Base-by-base conservation (phyloP, 2,113 vertebrate species). In the Daphoenositta chrysoptera region DNA sequence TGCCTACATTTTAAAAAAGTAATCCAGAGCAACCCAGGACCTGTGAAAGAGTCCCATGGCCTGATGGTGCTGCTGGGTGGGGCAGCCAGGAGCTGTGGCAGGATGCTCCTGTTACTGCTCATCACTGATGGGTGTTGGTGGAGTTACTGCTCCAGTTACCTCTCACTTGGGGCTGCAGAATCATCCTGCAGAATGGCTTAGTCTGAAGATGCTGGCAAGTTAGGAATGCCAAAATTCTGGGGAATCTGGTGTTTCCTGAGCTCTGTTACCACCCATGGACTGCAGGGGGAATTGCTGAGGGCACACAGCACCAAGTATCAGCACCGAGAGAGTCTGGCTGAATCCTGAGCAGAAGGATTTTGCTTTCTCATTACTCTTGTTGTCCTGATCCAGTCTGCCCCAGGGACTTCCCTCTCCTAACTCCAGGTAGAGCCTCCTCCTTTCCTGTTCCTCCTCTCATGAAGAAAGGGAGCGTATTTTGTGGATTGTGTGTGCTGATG, bases 291-390 rank as follows among this genome's bases (percentile, higher is more conserved):
- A 4, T 35, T 80, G 26, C 53, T 3, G 17, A 50, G n/a, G n/a
- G 58, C 54, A 18, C 7, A 2, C 3, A 3, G 4, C 35, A 48
- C 10, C 33, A 3, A 2, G 16, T 39, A 1, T 13, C 27, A 18
- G 28, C 37, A 2, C 44, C 64, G 35, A 37, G 28, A 50, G 40
- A 37, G 26, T 24, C 33, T 40, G 68, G 22, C 66, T 88, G 86
- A 33, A 68, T 15, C 20, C n/a, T n/a, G n/a, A 85, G 65, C 65
- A 2, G 2, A 27, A 24, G 71, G 50, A 40, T 64, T 94, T 86
- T 83, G n/a, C 63, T 65, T 12, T 68, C 50, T 70, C 6, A 4
- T 72, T 15, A 2, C 15, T 33, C 10, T 28, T 60, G 6, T 31
- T 70, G 22, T 75, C 66, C 40, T 57, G 22, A 47, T 65, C 13